Evolutionary conservation across 2,888 invertebrate genomes (phyloP), one percentile per base, ranked within the genome.

Genomic region (Tachina lurida): DNA sequence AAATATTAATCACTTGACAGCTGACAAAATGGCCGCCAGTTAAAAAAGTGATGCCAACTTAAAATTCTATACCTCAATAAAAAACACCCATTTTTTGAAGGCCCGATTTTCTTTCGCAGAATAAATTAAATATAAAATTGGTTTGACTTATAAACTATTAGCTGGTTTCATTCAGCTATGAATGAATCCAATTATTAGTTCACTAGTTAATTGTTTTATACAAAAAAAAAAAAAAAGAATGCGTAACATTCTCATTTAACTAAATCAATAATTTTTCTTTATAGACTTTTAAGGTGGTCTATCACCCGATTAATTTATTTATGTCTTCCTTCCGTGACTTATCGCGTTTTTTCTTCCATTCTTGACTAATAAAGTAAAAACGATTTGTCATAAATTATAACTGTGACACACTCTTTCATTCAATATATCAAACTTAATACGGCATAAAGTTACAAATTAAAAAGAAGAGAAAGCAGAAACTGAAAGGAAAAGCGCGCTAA

Each of bases 401-500:
- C 76, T 80, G 45, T 73, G 65, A 73, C 71, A 54, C 65, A 56
- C 62, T 60, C 47, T 56, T 76, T 31, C 47, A 47, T 80, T 77
- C 76, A 76, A 76, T 80, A 76, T 80, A 76, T 80, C 73, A 77
- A 73, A 77, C 62, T 84, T 80, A 84, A 84, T 84, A 80, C 73
- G 73, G 80, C 80, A 76, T 84, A 67, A 80, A 84, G 76, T 80
- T 80, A 71, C 71, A 65, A 70, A 75, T 79, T 79, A 80, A 80
- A 67, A 76, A 45, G 7, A 31, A 31, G 31, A 13, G 12, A 45
- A 52, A 22, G 5, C 31, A 31, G 31, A 3, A 43, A 43, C n/a
- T 2, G 5, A 43, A 31, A 62, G 17, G n/a, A 12, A 43, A 7
- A 19, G 47, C 7, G 56, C 22, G 4, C 9, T 49, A 58, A 49